phyloP scores from a whole-genome alignment of 1,140 invertebrate species.

The Spodoptera litura region DNA sequence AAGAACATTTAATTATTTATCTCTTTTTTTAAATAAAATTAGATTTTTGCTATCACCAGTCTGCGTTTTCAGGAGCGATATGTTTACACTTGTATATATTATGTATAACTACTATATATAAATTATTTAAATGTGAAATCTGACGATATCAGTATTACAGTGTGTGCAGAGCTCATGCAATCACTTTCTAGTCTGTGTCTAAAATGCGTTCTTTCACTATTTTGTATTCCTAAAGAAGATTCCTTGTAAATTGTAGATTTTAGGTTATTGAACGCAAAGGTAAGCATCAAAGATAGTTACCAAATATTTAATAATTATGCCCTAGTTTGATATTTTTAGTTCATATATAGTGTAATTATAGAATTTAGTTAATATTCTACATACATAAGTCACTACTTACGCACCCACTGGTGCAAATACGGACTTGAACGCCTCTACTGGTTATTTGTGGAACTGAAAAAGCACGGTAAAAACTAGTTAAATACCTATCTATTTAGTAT shows the following conservation, averaged over 20 bases:
- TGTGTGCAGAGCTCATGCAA: not conserved
- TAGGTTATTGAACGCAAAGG: constrained; percentile 11
- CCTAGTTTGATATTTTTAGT: constrained; percentile 23
- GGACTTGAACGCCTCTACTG: not conserved
- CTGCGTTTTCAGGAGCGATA: too few relatives aligned
- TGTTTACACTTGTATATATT: too few relatives aligned
- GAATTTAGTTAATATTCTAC: not conserved
- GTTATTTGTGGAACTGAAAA: not conserved
- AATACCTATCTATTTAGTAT: too few relatives aligned
- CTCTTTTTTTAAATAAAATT: too few relatives aligned
- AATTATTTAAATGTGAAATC: not conserved
- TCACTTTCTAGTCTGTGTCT: constrained; percentile 29
- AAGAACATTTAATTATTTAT: too few relatives aligned
- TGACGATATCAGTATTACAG: constrained; percentile 32
- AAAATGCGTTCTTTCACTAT: not conserved
- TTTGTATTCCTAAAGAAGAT: not conserved
- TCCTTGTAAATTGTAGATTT: not conserved
- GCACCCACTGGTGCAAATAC: not conserved
- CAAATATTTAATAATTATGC: constrained; percentile 38
- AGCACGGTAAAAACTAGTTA: too few relatives aligned
- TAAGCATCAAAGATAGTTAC: constrained; percentile 49
- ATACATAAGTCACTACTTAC: not conserved
- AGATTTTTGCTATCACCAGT: too few relatives aligned
- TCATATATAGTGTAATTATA: constrained; percentile 2
- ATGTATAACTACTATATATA: too few relatives aligned